A percentile compares a stretch with the other conserved stretches of the same genome.
phyloP scores from a whole-genome alignment of 1,140 invertebrate species.

The Hestina assimilis region DNA sequence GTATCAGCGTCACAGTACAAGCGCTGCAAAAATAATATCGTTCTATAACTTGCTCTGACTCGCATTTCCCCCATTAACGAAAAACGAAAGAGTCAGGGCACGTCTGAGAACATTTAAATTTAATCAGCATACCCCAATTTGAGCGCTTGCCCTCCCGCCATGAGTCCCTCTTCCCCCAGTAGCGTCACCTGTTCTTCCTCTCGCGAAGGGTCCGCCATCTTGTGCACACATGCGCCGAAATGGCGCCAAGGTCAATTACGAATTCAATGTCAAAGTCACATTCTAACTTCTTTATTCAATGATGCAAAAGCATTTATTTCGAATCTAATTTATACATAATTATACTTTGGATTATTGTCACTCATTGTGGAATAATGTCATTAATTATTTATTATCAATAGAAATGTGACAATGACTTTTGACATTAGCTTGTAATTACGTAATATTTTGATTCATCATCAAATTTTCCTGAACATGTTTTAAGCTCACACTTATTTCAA shows the following conservation, averaged over 20 bases:
- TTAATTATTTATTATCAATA: background rate
- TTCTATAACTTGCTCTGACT: constrained; percentile 70
- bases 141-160: constrained; percentile 94
- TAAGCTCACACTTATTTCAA: constrained; percentile 4
- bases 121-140: constrained; percentile 87
- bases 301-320: background rate
- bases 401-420: constrained; percentile 42
- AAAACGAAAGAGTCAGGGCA: constrained; percentile 47
- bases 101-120: constrained; percentile 53
- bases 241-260: constrained; percentile 64
- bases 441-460: constrained; percentile 11
- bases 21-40: constrained; percentile 84
- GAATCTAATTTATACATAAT: background rate
- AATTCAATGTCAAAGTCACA: constrained; percentile 23
- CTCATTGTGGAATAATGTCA: too few relatives aligned
- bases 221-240: constrained; percentile 75
- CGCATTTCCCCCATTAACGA: constrained; percentile 18
- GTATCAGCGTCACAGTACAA: constrained; percentile 84
- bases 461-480: constrained; percentile 1
- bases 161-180: constrained; percentile 94
- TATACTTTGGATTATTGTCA: too few relatives aligned
- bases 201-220: constrained; percentile 94
- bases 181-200: constrained; percentile 96
- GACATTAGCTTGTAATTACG: constrained; percentile 5
- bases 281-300: background rate